These are phyloP conservation scores for Epinephelus awoara DNA, from an alignment of 2,797 vertebrate species.

Conservation along the genomic window DNA sequence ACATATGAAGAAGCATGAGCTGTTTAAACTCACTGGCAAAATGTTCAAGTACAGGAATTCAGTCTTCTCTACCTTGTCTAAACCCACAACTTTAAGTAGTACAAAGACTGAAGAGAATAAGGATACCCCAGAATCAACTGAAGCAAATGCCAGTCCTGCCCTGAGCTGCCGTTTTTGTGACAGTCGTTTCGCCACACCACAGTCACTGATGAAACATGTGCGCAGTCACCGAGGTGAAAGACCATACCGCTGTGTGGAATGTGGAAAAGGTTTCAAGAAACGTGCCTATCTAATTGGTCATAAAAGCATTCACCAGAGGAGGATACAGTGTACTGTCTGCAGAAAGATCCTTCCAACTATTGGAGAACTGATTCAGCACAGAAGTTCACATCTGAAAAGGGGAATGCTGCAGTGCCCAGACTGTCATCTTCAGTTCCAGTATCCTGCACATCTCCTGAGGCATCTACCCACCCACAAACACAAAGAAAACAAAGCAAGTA, in stretches of 20 bases:
- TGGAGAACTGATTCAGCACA: conserved; percentile 84
- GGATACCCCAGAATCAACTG: conserved; percentile 5
- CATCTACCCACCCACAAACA: conserved; percentile 80
- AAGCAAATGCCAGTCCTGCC: not conserved
- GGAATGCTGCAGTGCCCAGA: conserved; percentile 85
- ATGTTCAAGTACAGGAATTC: conserved; percentile 68
- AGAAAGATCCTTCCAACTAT: conserved; percentile 81
- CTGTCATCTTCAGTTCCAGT: conserved; percentile 80
- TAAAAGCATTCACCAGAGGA: conserved; percentile 82
- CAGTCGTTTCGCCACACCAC: conserved; percentile 61
- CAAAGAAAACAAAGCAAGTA: conserved; percentile 31
- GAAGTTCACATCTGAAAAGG: conserved; percentile 78
- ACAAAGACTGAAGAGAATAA: conserved; percentile 29
- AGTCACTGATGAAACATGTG: conserved; percentile 76
- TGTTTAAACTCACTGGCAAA: conserved; percentile 77
- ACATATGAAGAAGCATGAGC: conserved; percentile 84
- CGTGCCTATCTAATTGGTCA: conserved; percentile 76
- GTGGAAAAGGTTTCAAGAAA: conserved; percentile 82
- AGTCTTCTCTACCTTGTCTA: conserved; percentile 26
- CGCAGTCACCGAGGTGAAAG: conserved; percentile 78
- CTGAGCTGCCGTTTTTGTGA: conserved; percentile 83
- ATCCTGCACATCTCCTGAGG: conserved; percentile 78
- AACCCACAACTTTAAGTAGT: conserved; percentile 9
- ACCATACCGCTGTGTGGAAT: conserved; percentile 84
- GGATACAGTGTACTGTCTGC: conserved; percentile 86